Conservation (phyloP, 1,140 invertebrate species). For the Hermetia illucens region DNA sequence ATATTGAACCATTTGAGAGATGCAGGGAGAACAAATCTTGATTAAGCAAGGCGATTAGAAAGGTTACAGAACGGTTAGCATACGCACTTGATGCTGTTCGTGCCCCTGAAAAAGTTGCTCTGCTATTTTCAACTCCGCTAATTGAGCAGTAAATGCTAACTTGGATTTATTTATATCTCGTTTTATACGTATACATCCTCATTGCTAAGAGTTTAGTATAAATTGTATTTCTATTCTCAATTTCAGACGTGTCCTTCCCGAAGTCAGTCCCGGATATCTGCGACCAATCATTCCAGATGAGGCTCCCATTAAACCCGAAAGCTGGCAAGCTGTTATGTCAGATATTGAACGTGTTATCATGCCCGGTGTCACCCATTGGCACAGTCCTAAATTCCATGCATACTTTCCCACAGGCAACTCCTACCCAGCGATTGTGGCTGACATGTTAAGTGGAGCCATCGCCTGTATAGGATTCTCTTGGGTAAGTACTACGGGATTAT, state of each 20-base stretch:
- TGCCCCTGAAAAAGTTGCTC: no score
- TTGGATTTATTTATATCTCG: not conserved
- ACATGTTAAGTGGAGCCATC: slow-evolving; percentile 91
- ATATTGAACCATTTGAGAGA: no score
- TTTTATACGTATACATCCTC: not conserved
- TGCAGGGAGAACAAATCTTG: no score
- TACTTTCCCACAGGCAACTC: slow-evolving; percentile 96
- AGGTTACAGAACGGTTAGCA: no score
- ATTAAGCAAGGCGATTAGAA: no score
- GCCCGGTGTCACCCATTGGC: slow-evolving; percentile 97
- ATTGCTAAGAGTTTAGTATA: not conserved
- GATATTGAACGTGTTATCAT: slow-evolving; percentile 91
- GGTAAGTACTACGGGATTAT: slow-evolving; percentile 37
- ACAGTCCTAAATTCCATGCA: slow-evolving; percentile 92
- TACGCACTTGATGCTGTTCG: no score
- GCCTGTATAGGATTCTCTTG: slow-evolving; percentile 81
- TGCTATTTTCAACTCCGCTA: no score
- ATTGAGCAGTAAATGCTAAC: no score
- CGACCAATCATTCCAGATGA: slow-evolving; percentile 64
- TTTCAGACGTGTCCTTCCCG: slow-evolving; percentile 63
- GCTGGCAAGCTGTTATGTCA: slow-evolving; percentile 78
- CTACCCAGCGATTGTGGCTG: slow-evolving; percentile 67
- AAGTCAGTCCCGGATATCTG: slow-evolving; percentile 72
- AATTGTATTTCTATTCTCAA: slow-evolving; percentile 7
- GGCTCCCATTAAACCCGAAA: slow-evolving; percentile 68